Percentiles rank a stretch among this genome's conserved stretches.
Evolutionary conservation across 2,888 invertebrate species (phyloP).

Genomic region (Pheosia gnoma): DNA sequence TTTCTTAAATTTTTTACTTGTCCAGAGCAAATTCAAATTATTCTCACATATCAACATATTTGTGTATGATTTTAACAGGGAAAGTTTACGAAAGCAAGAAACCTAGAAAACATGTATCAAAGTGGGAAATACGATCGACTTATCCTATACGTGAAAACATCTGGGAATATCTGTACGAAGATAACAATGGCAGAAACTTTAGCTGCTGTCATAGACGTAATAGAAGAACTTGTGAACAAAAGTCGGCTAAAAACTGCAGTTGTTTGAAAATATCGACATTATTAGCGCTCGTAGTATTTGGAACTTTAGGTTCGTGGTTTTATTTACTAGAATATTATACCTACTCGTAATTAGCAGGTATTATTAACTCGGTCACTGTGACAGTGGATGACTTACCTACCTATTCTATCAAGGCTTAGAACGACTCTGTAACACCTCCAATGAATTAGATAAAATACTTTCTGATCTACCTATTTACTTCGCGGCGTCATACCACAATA

Average conservation of each 20-base stretch:
- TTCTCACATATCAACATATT: conserved; percentile 3
- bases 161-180: conserved; percentile 67
- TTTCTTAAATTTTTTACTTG: no score
- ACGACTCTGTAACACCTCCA: no score
- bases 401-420: no score
- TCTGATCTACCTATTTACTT: no score
- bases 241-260: conserved; percentile 32
- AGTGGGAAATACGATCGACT: conserved; percentile 65
- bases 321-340: neutral
- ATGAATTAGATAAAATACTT: no score
- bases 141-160: conserved; percentile 66
- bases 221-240: conserved; percentile 53
- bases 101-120: conserved; percentile 49
- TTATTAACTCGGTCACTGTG: no score
- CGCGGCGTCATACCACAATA: no score
- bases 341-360: no score
- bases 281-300: conserved; percentile 46
- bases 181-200: conserved; percentile 47
- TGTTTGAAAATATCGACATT: conserved; percentile 48
- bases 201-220: conserved; percentile 45
- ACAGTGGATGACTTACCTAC: no score
- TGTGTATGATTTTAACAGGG: conserved; percentile 54
- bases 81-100: conserved; percentile 61
- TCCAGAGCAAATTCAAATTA: neutral
- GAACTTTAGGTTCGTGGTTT: conserved; percentile 50